Conservation (phyloP, 2,797 vertebrate genomes). For the Sebastes matsubarae region DNA sequence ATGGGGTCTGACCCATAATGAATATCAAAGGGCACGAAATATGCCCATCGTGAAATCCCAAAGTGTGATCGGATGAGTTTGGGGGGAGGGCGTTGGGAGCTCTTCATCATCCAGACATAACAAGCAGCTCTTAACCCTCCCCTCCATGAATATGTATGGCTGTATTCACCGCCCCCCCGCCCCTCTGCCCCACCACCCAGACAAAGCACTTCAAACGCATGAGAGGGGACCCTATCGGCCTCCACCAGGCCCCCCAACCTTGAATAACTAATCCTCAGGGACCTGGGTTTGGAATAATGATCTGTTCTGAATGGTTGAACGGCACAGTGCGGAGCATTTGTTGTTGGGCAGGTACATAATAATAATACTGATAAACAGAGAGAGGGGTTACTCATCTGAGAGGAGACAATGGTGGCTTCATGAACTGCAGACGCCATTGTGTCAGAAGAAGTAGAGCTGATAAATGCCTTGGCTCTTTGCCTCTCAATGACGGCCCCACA, state of each 20-base stretch:
- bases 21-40: constrained; percentile 64
- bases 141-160: constrained; percentile 74
- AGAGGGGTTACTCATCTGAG: constrained; percentile 37
- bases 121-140: constrained; percentile 70
- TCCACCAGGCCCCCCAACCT: constrained; percentile 57
- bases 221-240: constrained; percentile 53
- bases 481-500: constrained; percentile 16
- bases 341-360: constrained; percentile 36
- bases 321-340: constrained; percentile 19
- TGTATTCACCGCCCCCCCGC: constrained; percentile 32
- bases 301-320: constrained; percentile 44
- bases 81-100: constrained; percentile 49
- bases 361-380: constrained; percentile 38
- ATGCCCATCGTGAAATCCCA: constrained; percentile 41
- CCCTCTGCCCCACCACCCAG: constrained; percentile 61
- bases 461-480: constrained; percentile 47
- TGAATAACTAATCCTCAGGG: constrained; percentile 67
- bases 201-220: constrained; percentile 82
- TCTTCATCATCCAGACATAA: constrained; percentile 72
- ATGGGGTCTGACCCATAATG: constrained; percentile 25
- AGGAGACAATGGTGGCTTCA: constrained; percentile 58
- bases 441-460: constrained; percentile 25
- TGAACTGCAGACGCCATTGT: constrained; percentile 56
- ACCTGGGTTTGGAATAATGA: constrained; percentile 65
- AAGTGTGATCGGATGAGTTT: constrained; percentile 6